Evolutionary conservation across 1,140 invertebrate species (phyloP), one percentile per base, ranked within the genome.

Genomic region (Lordiphosa mommai): DNA sequence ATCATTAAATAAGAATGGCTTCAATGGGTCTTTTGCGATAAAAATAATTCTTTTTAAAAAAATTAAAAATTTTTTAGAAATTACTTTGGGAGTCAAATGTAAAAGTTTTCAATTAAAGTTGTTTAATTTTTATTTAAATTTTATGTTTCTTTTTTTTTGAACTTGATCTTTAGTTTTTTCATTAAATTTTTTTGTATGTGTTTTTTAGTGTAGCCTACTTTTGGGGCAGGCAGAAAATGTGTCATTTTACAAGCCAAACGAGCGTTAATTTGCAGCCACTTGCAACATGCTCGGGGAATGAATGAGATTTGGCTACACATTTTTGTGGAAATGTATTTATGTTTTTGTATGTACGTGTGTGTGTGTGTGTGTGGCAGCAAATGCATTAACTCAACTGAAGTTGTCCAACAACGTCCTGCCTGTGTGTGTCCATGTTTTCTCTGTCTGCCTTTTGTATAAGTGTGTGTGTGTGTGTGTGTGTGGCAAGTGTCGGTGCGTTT

Each of bases 331-430:
- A 64, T 34, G 40, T 53, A 65, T 55, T 65, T 48, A 66, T 49
- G 41, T 48, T 56, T 40, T 48, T 16, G 2, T 13, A 6, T 3
- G 9, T 44, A 6, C 10, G 34, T 3, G 12, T 30, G 8, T 30
- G 2, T 41, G 7, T 16, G 9, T 37, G 1, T 9, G n/a, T 16
- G 32, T 32, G 61, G 67, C 63, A 61, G 76, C 57, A 82, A 80
- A 82, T 80, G 76, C 76, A 82, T 80, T 80, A 80, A 67, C 67
- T 68, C 67, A 76, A 65, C 56, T 66, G 52, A 67, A 73, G 55
- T 65, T 72, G 61, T 72, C 56, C 61, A 38, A 72, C 44, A n/a
- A 53, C 53, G 52, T 72, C 60, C 56, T 69, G 74, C 34, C 38
- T 53, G 16, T 20, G 6, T 46, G 43, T 60, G 56, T 40, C 46